Evolutionary conservation across 2,888 invertebrate genomes (phyloP).

Genomic region (Oxycera nigricornis): DNA sequence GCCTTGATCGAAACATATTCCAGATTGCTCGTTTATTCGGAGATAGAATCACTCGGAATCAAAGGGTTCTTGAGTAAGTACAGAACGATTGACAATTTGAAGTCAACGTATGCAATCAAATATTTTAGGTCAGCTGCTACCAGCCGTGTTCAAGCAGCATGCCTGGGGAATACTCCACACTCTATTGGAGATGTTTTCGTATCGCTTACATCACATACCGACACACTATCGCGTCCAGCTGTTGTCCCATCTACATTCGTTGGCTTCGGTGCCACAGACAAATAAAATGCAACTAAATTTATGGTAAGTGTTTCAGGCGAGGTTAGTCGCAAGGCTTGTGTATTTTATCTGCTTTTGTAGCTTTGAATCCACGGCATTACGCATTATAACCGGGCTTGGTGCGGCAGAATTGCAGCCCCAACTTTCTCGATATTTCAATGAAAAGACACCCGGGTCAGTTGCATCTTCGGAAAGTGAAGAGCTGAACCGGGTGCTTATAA

Average conservation of each 20-base stretch:
- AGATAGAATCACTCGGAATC: conserved; percentile 95
- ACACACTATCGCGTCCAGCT: conserved; percentile 94
- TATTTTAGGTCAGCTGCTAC: conserved; percentile 79
- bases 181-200: conserved; percentile 94
- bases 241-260: conserved; percentile 87
- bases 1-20: conserved; percentile 96
- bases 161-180: conserved; percentile 97
- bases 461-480: conserved; percentile 96
- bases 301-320: conserved; percentile 66
- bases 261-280: conserved; percentile 90
- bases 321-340: conserved; percentile 21
- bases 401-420: conserved; percentile 94
- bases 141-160: conserved; percentile 89
- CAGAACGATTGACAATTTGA: no score
- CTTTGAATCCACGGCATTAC: conserved; percentile 87
- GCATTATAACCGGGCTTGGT: conserved; percentile 88
- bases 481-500: conserved; percentile 88
- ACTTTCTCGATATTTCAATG: conserved; percentile 87
- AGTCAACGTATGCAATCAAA: background rate
- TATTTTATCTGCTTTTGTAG: conserved; percentile 55
- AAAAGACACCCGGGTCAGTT: conserved; percentile 75
- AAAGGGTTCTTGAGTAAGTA: conserved; percentile 91
- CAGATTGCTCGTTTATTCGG: conserved; percentile 90
- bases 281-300: conserved; percentile 94
- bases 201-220: conserved; percentile 94